Evolutionary conservation across 2,888 invertebrate species (phyloP), one percentile per base, ranked within the genome.

Genomic region (Eilema depressum): DNA sequence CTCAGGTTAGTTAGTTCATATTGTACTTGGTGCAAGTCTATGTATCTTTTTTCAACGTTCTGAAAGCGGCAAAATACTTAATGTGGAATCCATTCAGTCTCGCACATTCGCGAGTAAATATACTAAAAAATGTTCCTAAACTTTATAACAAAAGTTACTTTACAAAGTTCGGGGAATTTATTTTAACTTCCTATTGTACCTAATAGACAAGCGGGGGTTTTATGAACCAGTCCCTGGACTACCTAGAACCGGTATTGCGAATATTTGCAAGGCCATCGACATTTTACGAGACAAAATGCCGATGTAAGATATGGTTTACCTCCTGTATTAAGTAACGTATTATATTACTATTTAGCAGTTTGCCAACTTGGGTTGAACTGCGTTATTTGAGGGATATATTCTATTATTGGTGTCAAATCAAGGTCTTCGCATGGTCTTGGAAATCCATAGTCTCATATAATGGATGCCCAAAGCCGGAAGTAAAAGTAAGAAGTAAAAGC

Each of bases 191-290:
- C 53, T 53, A n/a, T 8, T 53, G 10, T 53, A 28, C 3, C 3
- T 28, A 53, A 53, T 59, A 59, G 57, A 59, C 26, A 26, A 59
- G 57, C 8, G n/a, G n/a, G 53, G 53, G 53, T 53, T 53, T n/a
- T 53, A 53, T 10, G 17, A 59, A 25, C 57, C 23, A 26, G 57
- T 25, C 57, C 25, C 57, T 1, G 61, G 73, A 63, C 62, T 70
- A 63, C 66, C 79, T 81, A 78, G 77, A 82, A 85, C 86, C 82
- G 84, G 86, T 83, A 77, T 53, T 70, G 64, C 56, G 74, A 33
- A 71, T 76, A 61, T 78, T 78, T 77, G 79, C 66, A 67, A 67
- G 82, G 83, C 83, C 86, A 77, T 77, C 80, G 83, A 79, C 84
- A 80, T 80, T 66, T 64, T 30, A 23, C 56, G 37, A 62, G 14